Percentiles rank a stretch among this genome's conserved stretches.
Evolutionary conservation across 2,888 invertebrate genomes (phyloP).

Genomic region (Masnerella sp.): DNA sequence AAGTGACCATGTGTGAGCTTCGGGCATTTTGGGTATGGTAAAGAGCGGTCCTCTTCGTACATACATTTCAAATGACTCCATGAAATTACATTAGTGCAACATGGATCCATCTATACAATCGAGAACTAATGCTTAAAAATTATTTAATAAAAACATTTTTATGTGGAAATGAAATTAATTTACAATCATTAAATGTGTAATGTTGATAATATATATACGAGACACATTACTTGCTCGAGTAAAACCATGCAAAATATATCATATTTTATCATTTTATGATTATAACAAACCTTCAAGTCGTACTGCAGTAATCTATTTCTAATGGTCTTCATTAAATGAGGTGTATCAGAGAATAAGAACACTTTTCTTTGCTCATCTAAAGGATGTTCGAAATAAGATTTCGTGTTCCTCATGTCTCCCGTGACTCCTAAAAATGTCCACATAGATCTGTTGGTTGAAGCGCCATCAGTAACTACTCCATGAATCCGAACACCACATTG

Average conservation of each 20-base stretch:
- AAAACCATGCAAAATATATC: too few relatives aligned
- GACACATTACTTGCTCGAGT: too few relatives aligned
- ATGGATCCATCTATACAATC: too few relatives aligned
- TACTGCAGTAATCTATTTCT: neutral
- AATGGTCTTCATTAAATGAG: slow-evolving; percentile 4
- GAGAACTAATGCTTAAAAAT: too few relatives aligned
- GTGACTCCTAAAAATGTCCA: neutral
- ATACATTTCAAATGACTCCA: neutral
- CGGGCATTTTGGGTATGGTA: slow-evolving; percentile 4
- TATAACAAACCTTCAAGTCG: neutral
- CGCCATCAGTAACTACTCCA: slow-evolving; percentile 6
- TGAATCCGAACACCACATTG: neutral
- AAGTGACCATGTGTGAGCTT: neutral
- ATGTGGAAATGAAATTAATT: too few relatives aligned
- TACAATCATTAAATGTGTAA: too few relatives aligned
- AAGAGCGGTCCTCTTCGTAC: neutral
- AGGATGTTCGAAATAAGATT: neutral
- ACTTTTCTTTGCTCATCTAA: neutral
- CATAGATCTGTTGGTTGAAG: neutral
- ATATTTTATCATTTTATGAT: too few relatives aligned
- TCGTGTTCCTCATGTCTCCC: neutral
- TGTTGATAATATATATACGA: too few relatives aligned
- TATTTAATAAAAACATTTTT: too few relatives aligned
- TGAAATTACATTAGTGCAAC: too few relatives aligned
- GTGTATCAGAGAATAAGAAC: slow-evolving; percentile 2